These are phyloP conservation scores for Lepidocyrtinus sp. DNA, from an alignment of 2,888 invertebrate species.

Conservation along the genomic window DNA sequence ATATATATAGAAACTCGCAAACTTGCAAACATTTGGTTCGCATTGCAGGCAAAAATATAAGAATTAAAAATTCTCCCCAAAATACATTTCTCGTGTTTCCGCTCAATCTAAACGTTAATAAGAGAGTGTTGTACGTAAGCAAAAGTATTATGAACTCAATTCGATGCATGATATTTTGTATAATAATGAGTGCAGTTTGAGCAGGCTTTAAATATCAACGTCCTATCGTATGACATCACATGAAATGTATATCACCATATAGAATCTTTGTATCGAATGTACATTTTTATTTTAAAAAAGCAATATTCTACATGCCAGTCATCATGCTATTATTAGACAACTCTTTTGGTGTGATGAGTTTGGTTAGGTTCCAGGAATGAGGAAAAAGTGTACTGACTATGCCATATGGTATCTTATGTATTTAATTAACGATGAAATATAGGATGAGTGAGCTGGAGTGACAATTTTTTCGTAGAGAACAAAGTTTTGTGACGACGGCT, in stretches of 20 bases:
- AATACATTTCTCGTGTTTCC: slow-evolving; percentile 10
- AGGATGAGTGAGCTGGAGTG: slow-evolving; percentile 53
- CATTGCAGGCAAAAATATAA: not conserved
- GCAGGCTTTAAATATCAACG: not conserved
- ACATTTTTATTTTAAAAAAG: slow-evolving; percentile 9
- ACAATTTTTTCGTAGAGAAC: slow-evolving; percentile 48
- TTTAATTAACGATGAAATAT: slow-evolving; percentile 61
- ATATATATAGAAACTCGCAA: too few species aligned
- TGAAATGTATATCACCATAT: not conserved
- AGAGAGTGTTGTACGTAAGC: too few species aligned
- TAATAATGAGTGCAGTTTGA: slow-evolving; percentile 37
- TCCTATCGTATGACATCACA: not conserved
- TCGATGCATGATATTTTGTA: too few species aligned
- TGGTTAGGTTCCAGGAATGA: slow-evolving; percentile 58
- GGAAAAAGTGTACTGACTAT: slow-evolving; percentile 48
- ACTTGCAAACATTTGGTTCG: not conserved
- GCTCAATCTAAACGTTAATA: too few species aligned
- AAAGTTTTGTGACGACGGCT: slow-evolving; percentile 21
- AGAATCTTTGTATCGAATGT: not conserved
- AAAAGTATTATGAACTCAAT: too few species aligned
- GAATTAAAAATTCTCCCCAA: slow-evolving; percentile 53
- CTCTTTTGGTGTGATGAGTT: slow-evolving; percentile 46
- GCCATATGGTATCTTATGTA: slow-evolving; percentile 47
- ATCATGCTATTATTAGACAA: slow-evolving; percentile 19
- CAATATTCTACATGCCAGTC: slow-evolving; percentile 31